Conservation (phyloP, 64 coral and sea anemone genomes). For the Montipora cactus region DNA sequence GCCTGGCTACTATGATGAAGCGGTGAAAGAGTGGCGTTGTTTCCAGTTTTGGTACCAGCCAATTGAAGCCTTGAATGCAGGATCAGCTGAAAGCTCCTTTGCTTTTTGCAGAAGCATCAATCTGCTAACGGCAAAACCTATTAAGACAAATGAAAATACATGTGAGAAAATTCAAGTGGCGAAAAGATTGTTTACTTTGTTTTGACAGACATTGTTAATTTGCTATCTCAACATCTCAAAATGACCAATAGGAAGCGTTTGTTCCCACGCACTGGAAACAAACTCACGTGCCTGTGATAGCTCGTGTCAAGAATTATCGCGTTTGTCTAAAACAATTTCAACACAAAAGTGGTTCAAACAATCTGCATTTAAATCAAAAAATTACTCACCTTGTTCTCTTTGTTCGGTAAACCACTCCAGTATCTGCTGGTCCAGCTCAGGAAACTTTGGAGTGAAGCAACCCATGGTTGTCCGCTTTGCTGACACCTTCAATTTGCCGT, state of each 20-base stretch:
- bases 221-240: background rate
- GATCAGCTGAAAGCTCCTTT: too few species aligned
- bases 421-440: too few species aligned
- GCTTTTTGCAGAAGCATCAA: too few species aligned
- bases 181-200: background rate
- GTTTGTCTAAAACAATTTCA: too few species aligned
- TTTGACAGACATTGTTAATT: background rate
- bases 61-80: too few species aligned
- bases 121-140: too few species aligned
- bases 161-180: background rate
- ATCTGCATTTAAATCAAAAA: background rate
- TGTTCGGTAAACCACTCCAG: too few species aligned
- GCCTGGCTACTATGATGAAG: too few species aligned
- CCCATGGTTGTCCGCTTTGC: background rate
- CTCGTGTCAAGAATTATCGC: background rate
- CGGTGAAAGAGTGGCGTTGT: too few species aligned
- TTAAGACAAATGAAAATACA: too few species aligned
- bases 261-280: background rate
- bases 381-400: conserved; percentile 27
- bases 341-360: background rate
- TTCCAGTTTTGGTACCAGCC: too few species aligned
- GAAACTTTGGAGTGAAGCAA: conserved; percentile 3
- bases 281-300: background rate
- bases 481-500: too few species aligned
- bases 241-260: conserved; percentile 1